A percentile compares a stretch with the other conserved stretches of the same genome.
Evolutionary conservation across 2,797 vertebrate genomes (phyloP).

Genomic region (Moxostoma hubbsi): DNA sequence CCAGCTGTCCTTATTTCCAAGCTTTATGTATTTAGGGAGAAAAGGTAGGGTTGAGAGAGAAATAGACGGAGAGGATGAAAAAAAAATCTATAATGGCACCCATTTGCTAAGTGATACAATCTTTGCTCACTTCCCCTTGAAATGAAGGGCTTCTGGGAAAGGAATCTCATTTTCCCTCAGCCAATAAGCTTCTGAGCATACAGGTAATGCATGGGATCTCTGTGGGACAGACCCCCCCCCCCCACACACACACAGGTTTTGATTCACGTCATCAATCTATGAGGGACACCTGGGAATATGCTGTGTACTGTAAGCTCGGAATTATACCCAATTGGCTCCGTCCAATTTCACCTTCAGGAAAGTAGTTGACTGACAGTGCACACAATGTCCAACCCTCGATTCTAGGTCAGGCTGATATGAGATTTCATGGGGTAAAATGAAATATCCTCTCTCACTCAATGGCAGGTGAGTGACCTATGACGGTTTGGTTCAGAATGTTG

Average conservation of each 20-base stretch:
- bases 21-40: constrained; percentile 20
- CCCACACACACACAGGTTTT: constrained; percentile 13
- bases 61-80: background rate
- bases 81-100: constrained; percentile 52
- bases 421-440: constrained; percentile 27
- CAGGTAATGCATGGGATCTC: constrained; percentile 28
- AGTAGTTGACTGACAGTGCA: constrained; percentile 21
- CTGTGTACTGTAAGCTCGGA: constrained; percentile 10
- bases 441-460: background rate
- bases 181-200: constrained; percentile 43
- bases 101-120: constrained; percentile 59
- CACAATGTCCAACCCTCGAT: constrained; percentile 13
- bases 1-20: constrained; percentile 31
- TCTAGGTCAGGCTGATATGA: constrained; percentile 32
- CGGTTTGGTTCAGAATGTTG: background rate
- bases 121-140: constrained; percentile 60
- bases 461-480: background rate
- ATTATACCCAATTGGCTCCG: constrained; percentile 15
- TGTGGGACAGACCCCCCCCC: constrained; percentile 25
- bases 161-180: constrained; percentile 54
- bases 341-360: constrained; percentile 30
- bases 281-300: constrained; percentile 26
- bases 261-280: constrained; percentile 24
- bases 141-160: constrained; percentile 58
- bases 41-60: background rate